phyloP scores from a whole-genome alignment of 2,888 invertebrate genomes.

The Germaria angustata region DNA sequence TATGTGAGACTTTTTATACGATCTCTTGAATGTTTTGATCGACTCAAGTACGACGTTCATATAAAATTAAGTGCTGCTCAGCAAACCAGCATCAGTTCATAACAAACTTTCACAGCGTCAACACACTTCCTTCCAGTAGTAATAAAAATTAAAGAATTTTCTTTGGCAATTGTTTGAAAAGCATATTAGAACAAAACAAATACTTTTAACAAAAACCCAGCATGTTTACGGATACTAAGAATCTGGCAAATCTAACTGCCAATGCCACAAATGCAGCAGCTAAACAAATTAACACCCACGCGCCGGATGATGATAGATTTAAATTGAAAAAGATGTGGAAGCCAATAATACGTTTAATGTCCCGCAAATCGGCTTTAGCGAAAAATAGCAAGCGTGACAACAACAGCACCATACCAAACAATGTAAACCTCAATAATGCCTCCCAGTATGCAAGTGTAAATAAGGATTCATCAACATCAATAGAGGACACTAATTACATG shows the following conservation, averaged over 20 bases:
- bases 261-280: slow-evolving; percentile 57
- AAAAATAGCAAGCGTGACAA: slow-evolving; percentile 52
- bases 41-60: slow-evolving; percentile 68
- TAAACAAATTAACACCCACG: slow-evolving; percentile 54
- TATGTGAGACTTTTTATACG: slow-evolving; percentile 58
- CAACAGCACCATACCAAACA: slow-evolving; percentile 69
- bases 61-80: slow-evolving; percentile 78
- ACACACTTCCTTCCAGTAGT: slow-evolving; percentile 68
- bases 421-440: slow-evolving; percentile 71
- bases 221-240: slow-evolving; percentile 78
- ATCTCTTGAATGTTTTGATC: slow-evolving; percentile 63
- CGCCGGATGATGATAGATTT: slow-evolving; percentile 64
- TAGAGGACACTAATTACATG: slow-evolving; percentile 7
- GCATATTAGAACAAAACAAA: slow-evolving; percentile 49
- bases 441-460: slow-evolving; percentile 36
- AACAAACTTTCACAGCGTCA: slow-evolving; percentile 75
- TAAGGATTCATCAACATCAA: slow-evolving; percentile 66
- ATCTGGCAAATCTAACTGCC: slow-evolving; percentile 70
- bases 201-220: slow-evolving; percentile 5
- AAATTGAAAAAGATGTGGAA: slow-evolving; percentile 76
- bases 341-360: slow-evolving; percentile 74
- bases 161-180: slow-evolving; percentile 2
- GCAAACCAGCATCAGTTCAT: slow-evolving; percentile 79
- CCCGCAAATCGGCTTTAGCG: slow-evolving; percentile 66
- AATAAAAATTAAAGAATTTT: slow-evolving; percentile 32